These are phyloP conservation scores for Phataginus tricuspis DNA, from an alignment of 2,797 vertebrate species.

Conservation along the genomic window DNA sequence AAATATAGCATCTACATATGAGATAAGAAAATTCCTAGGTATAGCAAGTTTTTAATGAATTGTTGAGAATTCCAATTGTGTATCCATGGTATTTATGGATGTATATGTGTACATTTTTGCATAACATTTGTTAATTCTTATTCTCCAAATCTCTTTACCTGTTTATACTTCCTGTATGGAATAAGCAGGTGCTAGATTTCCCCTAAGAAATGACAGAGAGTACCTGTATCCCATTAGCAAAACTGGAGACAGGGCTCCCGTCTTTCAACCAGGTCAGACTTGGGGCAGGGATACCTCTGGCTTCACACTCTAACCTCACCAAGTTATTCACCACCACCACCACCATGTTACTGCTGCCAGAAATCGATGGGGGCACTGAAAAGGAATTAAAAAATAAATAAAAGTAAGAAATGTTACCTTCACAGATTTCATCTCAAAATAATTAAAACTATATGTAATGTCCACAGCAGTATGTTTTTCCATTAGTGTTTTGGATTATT, in stretches of 20 bases:
- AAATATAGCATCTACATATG: background rate
- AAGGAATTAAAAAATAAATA: background rate
- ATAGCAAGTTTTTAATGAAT: background rate
- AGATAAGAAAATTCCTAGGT: background rate
- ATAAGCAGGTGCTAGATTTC: background rate
- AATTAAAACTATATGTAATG: background rate
- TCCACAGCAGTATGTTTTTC: background rate
- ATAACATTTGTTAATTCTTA: background rate
- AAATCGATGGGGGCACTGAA: constrained; percentile 94
- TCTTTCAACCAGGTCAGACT: constrained; percentile 98
- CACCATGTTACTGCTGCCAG: constrained; percentile 89
- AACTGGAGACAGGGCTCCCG: constrained; percentile 94
- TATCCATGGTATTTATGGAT: background rate
- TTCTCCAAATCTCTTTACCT: background rate
- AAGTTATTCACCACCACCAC: constrained; percentile 94
- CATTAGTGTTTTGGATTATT: background rate
- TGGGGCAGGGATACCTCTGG: constrained; percentile 94
- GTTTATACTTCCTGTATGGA: background rate
- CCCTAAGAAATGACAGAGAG: background rate
- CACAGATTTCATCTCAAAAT: background rate
- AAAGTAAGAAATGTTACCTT: background rate
- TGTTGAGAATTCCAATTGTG: background rate
- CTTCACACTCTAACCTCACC: constrained; percentile 93
- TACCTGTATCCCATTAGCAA: constrained; percentile 94
- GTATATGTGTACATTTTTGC: background rate